A percentile compares a stretch with the other conserved stretches of the same genome.
Conservation (phyloP, 2,113 vertebrate genomes). For the Archocentrus centrarchus region DNA sequence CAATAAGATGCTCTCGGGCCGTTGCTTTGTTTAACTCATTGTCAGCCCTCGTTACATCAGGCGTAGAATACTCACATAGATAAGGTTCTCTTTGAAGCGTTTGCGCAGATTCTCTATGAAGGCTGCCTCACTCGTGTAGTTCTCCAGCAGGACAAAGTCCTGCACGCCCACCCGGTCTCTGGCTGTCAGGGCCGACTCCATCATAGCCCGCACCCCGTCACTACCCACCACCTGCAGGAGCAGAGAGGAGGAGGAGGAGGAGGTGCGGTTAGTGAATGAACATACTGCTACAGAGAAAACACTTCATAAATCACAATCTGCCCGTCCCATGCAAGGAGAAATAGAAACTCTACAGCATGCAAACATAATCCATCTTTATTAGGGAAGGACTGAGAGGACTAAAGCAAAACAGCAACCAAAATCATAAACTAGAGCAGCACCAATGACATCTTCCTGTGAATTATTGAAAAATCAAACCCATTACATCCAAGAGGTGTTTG, state of each 20-base stretch:
- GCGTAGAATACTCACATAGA: slow-evolving; percentile 87
- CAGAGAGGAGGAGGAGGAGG: not conserved
- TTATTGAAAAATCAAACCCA: not conserved
- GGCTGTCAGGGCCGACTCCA: slow-evolving; percentile 98
- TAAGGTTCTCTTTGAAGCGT: slow-evolving; percentile 96
- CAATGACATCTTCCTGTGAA: not conserved
- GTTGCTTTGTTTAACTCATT: not conserved
- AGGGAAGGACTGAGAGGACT: not conserved
- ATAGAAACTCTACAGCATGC: not conserved
- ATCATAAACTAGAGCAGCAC: not conserved
- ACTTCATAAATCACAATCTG: slow-evolving; percentile 17
- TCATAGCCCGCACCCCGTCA: slow-evolving; percentile 91
- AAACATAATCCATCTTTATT: slow-evolving; percentile 21
- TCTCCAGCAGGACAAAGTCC: slow-evolving; percentile 98
- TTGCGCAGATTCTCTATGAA: slow-evolving; percentile 97
- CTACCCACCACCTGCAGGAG: slow-evolving; percentile 85
- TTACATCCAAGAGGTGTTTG: not conserved
- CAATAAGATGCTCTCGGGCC: not conserved
- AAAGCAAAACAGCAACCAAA: not conserved
- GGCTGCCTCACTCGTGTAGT: slow-evolving; percentile 94
- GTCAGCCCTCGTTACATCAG: not conserved
- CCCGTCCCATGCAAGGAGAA: not conserved
- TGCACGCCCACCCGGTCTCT: slow-evolving; percentile 97
- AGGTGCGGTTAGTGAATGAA: not conserved
- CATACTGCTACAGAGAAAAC: not conserved